A percentile compares a stretch with the other conserved stretches of the same genome.
Conservation (phyloP, 2,888 invertebrate species). For the Glyphotaelius pellucidus region DNA sequence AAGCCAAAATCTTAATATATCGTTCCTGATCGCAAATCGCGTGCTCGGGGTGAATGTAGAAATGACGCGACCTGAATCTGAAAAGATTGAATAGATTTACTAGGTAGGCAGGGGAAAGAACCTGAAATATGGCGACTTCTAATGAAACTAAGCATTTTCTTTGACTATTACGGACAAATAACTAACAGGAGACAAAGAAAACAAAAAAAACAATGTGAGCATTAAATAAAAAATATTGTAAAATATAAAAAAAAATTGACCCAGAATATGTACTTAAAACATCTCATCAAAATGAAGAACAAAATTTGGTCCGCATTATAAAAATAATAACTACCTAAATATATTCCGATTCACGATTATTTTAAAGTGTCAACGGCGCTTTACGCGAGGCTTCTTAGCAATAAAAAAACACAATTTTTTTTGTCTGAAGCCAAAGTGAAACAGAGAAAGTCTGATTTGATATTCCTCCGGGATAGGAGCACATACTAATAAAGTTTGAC, state of each 20-base stretch:
- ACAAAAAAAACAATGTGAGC: neutral
- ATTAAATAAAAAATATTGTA: neutral
- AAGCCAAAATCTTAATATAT: neutral
- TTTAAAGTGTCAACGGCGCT: neutral
- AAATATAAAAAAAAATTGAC: too few relatives aligned
- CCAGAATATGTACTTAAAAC: neutral
- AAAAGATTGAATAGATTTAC: neutral
- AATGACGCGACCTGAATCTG: neutral
- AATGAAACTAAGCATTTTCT: too few relatives aligned
- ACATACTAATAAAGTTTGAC: neutral
- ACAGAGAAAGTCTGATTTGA: slow-evolving; percentile 3
- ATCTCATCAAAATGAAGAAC: neutral
- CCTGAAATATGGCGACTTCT: neutral
- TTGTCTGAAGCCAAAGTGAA: neutral
- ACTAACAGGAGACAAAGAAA: neutral
- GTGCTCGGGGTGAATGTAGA: neutral
- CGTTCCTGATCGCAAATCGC: neutral
- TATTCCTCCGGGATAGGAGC: neutral
- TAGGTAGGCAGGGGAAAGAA: neutral
- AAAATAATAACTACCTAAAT: neutral
- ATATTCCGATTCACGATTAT: neutral
- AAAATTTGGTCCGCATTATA: neutral
- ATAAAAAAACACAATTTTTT: neutral
- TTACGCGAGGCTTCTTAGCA: neutral
- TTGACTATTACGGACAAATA: neutral